A percentile compares a stretch with the other conserved stretches of the same genome.
Evolutionary conservation across 2,888 invertebrate genomes (phyloP).

Genomic region (Pomacea canaliculata): DNA sequence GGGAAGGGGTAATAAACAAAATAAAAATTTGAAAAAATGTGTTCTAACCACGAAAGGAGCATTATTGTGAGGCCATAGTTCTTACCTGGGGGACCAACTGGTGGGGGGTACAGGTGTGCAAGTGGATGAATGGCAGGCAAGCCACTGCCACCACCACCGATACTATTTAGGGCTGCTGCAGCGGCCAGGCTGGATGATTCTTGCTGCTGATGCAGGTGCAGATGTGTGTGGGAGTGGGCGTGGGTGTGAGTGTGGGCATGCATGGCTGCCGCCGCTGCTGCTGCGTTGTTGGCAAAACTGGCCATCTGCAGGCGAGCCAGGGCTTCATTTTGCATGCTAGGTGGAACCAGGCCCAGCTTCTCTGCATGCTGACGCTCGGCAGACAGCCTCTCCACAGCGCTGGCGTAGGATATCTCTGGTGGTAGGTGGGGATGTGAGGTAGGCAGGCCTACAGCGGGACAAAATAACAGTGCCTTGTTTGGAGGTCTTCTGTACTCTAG

Average conservation of each 20-base stretch:
- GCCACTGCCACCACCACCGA: constrained; percentile 32
- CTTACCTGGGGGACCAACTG: constrained; percentile 19
- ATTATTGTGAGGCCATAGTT: not conserved
- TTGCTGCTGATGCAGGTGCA: constrained; percentile 76
- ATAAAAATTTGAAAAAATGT: too few species aligned
- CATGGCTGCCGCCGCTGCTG: constrained; percentile 42
- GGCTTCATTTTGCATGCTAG: constrained; percentile 89
- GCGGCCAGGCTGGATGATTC: constrained; percentile 34
- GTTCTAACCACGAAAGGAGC: too few species aligned
- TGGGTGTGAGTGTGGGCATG: constrained; percentile 71
- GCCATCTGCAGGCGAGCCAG: constrained; percentile 95
- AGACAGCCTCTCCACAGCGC: constrained; percentile 36
- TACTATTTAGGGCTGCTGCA: constrained; percentile 31
- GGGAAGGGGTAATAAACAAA: too few species aligned
- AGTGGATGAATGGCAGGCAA: constrained; percentile 27
- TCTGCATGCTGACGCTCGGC: constrained; percentile 74
- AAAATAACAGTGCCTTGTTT: too few species aligned
- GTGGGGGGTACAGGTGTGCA: constrained; percentile 43
- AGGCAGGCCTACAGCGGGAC: constrained; percentile 17
- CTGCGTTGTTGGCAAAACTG: constrained; percentile 74
- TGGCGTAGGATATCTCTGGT: constrained; percentile 35
- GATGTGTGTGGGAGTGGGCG: constrained; percentile 90
- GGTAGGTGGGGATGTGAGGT: constrained; percentile 27
- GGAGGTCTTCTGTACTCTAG: too few species aligned
- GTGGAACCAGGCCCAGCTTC: constrained; percentile 77